A percentile compares a stretch with the other conserved stretches of the same genome.
These are phyloP conservation scores for Ispidina picta DNA, from an alignment of 2,797 vertebrate genomes.

Conservation along the genomic window DNA sequence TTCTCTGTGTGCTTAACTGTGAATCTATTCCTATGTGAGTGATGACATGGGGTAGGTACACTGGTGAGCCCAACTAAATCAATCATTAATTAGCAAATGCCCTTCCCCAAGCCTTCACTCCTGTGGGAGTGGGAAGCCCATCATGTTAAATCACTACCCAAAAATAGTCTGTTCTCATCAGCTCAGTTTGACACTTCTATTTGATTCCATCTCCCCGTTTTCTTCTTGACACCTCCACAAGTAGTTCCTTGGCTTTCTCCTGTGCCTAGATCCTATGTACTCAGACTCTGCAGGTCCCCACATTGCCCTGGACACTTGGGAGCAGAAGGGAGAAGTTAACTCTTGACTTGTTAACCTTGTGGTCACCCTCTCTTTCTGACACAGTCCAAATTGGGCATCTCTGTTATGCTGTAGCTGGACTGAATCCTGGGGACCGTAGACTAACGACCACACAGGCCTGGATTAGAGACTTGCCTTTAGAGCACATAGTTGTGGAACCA, in stretches of 20 bases:
- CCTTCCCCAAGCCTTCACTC: background rate
- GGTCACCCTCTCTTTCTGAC: background rate
- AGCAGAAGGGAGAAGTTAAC: background rate
- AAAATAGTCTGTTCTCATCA: background rate
- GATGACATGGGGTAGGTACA: background rate
- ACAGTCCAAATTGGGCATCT: rapidly evolving
- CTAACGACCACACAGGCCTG: background rate
- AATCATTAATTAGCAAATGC: background rate
- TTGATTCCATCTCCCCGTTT: background rate
- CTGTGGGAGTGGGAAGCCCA: background rate
- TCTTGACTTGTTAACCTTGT: background rate
- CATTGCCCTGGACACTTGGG: background rate
- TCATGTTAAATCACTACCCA: background rate
- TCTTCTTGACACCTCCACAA: background rate
- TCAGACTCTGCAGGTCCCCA: background rate
- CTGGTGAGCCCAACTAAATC: background rate
- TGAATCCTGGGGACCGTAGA: background rate
- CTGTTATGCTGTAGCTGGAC: background rate
- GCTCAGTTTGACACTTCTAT: background rate
- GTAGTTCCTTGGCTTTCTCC: background rate
- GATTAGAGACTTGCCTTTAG: constrained; percentile 20
- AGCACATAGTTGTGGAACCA: background rate
- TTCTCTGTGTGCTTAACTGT: background rate
- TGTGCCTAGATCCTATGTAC: background rate
- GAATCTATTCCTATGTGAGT: background rate